phyloP scores from a whole-genome alignment of 2,113 vertebrate genomes.

The Hucho hucho region DNA sequence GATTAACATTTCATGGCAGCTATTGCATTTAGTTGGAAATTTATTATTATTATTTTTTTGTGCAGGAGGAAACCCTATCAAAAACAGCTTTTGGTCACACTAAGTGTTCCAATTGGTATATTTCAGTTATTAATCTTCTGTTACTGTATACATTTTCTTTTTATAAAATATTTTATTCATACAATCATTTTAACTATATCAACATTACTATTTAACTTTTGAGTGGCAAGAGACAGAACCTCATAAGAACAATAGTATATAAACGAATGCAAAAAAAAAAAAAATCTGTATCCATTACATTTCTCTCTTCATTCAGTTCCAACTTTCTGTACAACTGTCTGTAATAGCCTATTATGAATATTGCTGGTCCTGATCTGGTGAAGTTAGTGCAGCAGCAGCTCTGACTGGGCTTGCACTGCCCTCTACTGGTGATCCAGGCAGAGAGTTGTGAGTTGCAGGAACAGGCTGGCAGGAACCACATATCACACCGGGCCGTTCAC shows the following conservation, averaged over 20 bases:
- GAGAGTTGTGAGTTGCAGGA: slow-evolving; percentile 64
- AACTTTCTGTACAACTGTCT: slow-evolving; percentile 86
- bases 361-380: slow-evolving; percentile 96
- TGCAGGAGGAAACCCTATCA: slow-evolving; percentile 74
- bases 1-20: slow-evolving; percentile 52
- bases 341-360: slow-evolving; percentile 85
- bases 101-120: slow-evolving; percentile 80
- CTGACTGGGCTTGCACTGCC: slow-evolving; percentile 72
- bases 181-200: slow-evolving; percentile 95
- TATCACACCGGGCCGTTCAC: slow-evolving; percentile 92
- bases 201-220: slow-evolving; percentile 89
- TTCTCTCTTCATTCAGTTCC: slow-evolving; percentile 77
- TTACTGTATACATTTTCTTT: slow-evolving; percentile 87
- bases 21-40: slow-evolving; percentile 69
- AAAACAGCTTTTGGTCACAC: slow-evolving; percentile 87
- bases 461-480: slow-evolving; percentile 50
- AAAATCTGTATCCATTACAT: slow-evolving; percentile 86
- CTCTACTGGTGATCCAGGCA: slow-evolving; percentile 64
- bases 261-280: slow-evolving; percentile 91
- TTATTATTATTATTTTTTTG: slow-evolving; percentile 71
- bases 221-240: slow-evolving; percentile 87
- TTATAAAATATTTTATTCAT: slow-evolving; percentile 99
- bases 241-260: slow-evolving; percentile 95
- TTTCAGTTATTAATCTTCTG: slow-evolving; percentile 81
- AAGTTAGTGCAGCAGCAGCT: slow-evolving; percentile 81